phyloP scores from a whole-genome alignment of 2,888 invertebrate genomes.

The Hypolimnas misippus region DNA sequence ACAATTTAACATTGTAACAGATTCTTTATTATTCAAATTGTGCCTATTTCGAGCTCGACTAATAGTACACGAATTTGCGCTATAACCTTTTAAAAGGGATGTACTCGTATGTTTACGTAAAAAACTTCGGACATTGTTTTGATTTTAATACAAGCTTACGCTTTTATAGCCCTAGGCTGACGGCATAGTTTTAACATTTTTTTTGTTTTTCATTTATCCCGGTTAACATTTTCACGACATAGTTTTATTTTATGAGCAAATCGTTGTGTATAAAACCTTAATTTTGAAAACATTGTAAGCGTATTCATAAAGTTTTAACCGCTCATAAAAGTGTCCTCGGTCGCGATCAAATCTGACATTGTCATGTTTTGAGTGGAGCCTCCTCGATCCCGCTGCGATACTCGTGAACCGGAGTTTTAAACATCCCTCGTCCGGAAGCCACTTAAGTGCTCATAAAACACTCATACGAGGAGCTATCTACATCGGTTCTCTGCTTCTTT shows the following conservation, averaged over 20 bases:
- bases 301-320: constrained; percentile 68
- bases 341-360: constrained; percentile 69
- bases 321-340: constrained; percentile 60
- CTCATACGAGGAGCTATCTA: constrained; percentile 67
- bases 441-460: constrained; percentile 79
- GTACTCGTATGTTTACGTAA: constrained; percentile 3
- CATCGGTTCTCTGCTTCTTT: constrained; percentile 57
- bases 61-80: constrained; percentile 9
- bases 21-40: not conserved
- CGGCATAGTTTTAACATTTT: constrained; percentile 33
- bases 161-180: constrained; percentile 25
- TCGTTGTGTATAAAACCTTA: constrained; percentile 39
- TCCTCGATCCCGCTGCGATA: constrained; percentile 60
- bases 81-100: constrained; percentile 11
- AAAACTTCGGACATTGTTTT: constrained; percentile 21
- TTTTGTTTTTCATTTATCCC: constrained; percentile 29
- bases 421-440: constrained; percentile 69
- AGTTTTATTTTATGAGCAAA: constrained; percentile 40
- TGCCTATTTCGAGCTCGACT: not conserved
- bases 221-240: constrained; percentile 33
- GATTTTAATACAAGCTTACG: constrained; percentile 29
- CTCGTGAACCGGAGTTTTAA: constrained; percentile 66
- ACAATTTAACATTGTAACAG: not conserved
- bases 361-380: constrained; percentile 68
- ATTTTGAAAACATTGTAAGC: constrained; percentile 48